Evolutionary conservation across 2,797 vertebrate genomes (phyloP), one percentile per base, ranked within the genome.

Genomic region (Sitta carolinensis): DNA sequence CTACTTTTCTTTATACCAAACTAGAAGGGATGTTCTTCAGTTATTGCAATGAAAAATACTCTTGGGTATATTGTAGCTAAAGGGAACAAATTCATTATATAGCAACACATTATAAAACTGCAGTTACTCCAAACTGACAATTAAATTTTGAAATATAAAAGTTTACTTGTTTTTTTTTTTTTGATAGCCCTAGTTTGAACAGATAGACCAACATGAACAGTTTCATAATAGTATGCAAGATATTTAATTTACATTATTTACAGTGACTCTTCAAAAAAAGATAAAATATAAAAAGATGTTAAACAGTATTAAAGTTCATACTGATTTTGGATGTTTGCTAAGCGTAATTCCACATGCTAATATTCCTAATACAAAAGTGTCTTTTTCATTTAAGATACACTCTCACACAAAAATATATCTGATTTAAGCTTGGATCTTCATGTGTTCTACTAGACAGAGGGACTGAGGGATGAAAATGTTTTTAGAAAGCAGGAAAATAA

Each of bases 21-120:
- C 59, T 87, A 90, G 54, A 90, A 82, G 16, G 59, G 74, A 94
- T 86, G 77, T 80, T 78, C 76, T 94, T 70, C 77, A 85, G 38
- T 89, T 91, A 89, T 51, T 94, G 29, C 63, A 54, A 29, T 64
- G 27, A 61, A 92, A 96, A 96, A 93, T 84, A 67, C 92, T 89
- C 75, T 80, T 66, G 87, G 64, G 80, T 77, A 64, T 90, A 55
- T 21, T 79, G 18, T 68, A 87, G 36, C 64, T 91, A 77, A 91
- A 91, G 72, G 84, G 74, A 90, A 83, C 6, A 79, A 76, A 89
- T 55, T 86, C 17, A 34, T 95, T 93, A 51, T 73, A 68, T 13
- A 84, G 40, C 23, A 83, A n/a, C 32, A 52, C 42, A 29, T 42
- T 70, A 73, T 59, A 89, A 58, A 92, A 74, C 20, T 36, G 40